A percentile compares a stretch with the other conserved stretches of the same genome.
phyloP scores from a whole-genome alignment of 2,797 vertebrate genomes.

The Myripristis jacobus region DNA sequence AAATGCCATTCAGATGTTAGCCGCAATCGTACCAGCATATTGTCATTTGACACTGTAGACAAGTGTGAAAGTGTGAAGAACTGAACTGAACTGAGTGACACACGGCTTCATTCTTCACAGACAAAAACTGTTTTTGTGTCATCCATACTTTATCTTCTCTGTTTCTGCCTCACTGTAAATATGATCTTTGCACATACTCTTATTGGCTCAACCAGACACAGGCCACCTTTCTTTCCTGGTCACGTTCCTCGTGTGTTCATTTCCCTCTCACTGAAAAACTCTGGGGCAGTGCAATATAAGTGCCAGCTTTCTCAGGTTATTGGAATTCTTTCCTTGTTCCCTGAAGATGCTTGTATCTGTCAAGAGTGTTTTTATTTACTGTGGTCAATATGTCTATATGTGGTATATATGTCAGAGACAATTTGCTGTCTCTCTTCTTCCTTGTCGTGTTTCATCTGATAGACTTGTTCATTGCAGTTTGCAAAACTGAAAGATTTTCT shows the following conservation, averaged over 20 bases:
- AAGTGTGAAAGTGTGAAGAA: slow-evolving; percentile 18
- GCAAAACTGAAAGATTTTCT: not conserved
- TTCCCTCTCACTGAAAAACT: slow-evolving; percentile 35
- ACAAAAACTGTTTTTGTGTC: slow-evolving; percentile 26
- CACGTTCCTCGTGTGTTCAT: slow-evolving; percentile 30
- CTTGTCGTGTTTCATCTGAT: slow-evolving; percentile 7
- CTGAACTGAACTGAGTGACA: slow-evolving; percentile 2
- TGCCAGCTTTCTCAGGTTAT: slow-evolving; percentile 67
- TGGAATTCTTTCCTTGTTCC: slow-evolving; percentile 63
- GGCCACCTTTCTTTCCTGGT: slow-evolving; percentile 28
- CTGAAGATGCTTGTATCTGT: slow-evolving; percentile 44
- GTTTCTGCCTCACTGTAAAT: not conserved
- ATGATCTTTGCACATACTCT: slow-evolving; percentile 32
- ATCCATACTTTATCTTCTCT: slow-evolving; percentile 9
- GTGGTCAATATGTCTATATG: slow-evolving; percentile 17
- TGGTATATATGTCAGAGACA: slow-evolving; percentile 17
- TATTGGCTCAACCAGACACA: slow-evolving; percentile 16
- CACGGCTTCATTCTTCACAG: slow-evolving; percentile 11
- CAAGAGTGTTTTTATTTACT: slow-evolving; percentile 34
- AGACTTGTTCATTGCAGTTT: not conserved
- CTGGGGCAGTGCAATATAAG: slow-evolving; percentile 60
- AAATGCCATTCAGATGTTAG: slow-evolving; percentile 27
- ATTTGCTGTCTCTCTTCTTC: slow-evolving; percentile 12
- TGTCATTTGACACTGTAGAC: slow-evolving; percentile 4
- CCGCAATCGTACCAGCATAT: not conserved